Percentiles rank a stretch among this genome's conserved stretches.
Evolutionary conservation across 2,797 vertebrate genomes (phyloP).

Genomic region (Danio kyathit): DNA sequence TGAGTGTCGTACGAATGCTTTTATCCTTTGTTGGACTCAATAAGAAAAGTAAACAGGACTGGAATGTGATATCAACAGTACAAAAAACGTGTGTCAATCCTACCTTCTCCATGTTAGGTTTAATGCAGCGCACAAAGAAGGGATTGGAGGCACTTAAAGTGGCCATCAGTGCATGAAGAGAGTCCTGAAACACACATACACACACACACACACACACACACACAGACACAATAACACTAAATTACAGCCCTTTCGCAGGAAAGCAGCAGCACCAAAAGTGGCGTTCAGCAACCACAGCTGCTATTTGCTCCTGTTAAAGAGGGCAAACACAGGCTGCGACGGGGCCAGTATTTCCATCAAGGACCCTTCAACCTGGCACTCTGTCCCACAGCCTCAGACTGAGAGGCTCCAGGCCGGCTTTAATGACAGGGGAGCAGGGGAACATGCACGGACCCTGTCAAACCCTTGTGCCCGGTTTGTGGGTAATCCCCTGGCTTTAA

Average conservation of each 20-base stretch:
- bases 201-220: too few species aligned
- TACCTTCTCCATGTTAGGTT: slow-evolving; percentile 94
- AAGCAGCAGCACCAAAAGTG: slow-evolving; percentile 35
- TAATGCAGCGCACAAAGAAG: slow-evolving; percentile 95
- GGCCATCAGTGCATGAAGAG: slow-evolving; percentile 92
- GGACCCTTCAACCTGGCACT: slow-evolving; percentile 69
- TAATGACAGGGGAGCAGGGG: slow-evolving; percentile 68
- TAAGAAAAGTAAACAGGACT: neutral
- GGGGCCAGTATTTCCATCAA: slow-evolving; percentile 49
- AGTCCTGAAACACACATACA: slow-evolving; percentile 80
- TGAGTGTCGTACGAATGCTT: neutral
- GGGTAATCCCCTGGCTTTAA: slow-evolving; percentile 77
- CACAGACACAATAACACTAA: slow-evolving; percentile 34
- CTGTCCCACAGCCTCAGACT: slow-evolving; percentile 71
- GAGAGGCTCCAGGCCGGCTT: slow-evolving; percentile 73
- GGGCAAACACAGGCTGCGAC: slow-evolving; percentile 42
- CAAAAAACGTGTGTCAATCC: slow-evolving; percentile 54
- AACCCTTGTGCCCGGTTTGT: slow-evolving; percentile 76
- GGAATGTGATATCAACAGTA: slow-evolving; percentile 10
- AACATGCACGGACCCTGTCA: slow-evolving; percentile 73
- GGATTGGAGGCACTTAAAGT: slow-evolving; percentile 91
- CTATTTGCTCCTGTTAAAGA: slow-evolving; percentile 39
- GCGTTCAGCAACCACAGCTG: slow-evolving; percentile 31
- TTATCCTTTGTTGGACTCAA: neutral
- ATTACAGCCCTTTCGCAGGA: slow-evolving; percentile 27